A percentile compares a stretch with the other conserved stretches of the same genome.
phyloP scores from a whole-genome alignment of 2,113 vertebrate species.

The Baryphthengus martii region DNA sequence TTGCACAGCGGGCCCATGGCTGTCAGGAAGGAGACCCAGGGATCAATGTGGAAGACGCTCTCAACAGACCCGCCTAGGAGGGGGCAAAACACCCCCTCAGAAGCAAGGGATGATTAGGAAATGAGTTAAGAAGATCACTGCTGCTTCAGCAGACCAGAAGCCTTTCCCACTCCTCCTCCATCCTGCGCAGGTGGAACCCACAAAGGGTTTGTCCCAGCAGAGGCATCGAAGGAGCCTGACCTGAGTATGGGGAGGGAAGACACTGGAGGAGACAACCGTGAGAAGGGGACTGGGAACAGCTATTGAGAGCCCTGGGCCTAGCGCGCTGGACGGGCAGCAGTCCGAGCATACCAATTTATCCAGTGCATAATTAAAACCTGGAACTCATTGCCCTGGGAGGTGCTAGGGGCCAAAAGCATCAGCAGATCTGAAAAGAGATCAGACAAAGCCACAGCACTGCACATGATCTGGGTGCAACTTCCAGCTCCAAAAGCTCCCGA shows the following conservation, averaged over 20 bases:
- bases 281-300: not conserved
- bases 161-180: not conserved
- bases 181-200: not conserved
- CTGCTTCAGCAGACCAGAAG: not conserved
- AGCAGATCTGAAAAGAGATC: not conserved
- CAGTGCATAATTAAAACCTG: not conserved
- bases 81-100: not conserved
- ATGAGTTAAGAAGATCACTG: not conserved
- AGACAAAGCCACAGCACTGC: not conserved
- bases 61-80: not conserved
- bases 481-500: not conserved
- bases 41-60: rapidly evolving
- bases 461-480: not conserved
- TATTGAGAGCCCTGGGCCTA: not conserved
- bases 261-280: rapidly evolving
- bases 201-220: rapidly evolving
- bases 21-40: not conserved
- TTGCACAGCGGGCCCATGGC: not conserved
- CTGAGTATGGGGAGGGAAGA: not conserved
- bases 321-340: not conserved
- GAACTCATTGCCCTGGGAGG: not conserved
- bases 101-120: not conserved
- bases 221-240: not conserved
- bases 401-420: not conserved
- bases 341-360: not conserved